Percentiles rank a stretch among this genome's conserved stretches.
phyloP scores from a whole-genome alignment of 1,140 invertebrate genomes.

The Drosophila burlai region DNA sequence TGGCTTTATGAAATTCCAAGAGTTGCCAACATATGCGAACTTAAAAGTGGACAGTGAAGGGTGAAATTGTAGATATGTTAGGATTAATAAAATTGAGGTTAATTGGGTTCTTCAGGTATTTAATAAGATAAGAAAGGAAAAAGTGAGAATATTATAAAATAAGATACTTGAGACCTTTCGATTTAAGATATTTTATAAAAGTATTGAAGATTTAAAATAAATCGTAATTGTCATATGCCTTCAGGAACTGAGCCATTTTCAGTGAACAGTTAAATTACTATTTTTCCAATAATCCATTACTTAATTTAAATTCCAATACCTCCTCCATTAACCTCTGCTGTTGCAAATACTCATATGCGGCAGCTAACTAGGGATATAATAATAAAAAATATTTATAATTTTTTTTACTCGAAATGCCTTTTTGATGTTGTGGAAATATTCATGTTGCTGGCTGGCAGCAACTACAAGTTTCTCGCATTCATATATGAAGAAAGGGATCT shows the following conservation, averaged over 20 bases:
- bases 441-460: conserved; percentile 48
- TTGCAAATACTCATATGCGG: conserved; percentile 26
- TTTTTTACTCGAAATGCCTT: conserved; percentile 73
- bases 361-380: conserved; percentile 67
- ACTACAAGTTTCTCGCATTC: conserved; percentile 75
- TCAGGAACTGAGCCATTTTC: background rate
- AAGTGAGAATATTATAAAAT: background rate
- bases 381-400: conserved; percentile 63
- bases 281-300: background rate
- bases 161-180: background rate
- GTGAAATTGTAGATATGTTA: background rate
- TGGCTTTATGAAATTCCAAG: conserved; percentile 58
- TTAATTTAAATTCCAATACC: background rate
- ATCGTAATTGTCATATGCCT: background rate
- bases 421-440: conserved; percentile 79
- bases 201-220: too few species aligned
- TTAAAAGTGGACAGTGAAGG: background rate
- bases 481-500: conserved; percentile 80
- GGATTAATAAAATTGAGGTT: background rate
- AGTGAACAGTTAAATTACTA: background rate
- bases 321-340: background rate
- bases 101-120: background rate
- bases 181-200: background rate
- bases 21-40: conserved; percentile 15
- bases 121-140: background rate